phyloP scores from a whole-genome alignment of 2,797 vertebrate species.

The Gorsachius magnificus region DNA sequence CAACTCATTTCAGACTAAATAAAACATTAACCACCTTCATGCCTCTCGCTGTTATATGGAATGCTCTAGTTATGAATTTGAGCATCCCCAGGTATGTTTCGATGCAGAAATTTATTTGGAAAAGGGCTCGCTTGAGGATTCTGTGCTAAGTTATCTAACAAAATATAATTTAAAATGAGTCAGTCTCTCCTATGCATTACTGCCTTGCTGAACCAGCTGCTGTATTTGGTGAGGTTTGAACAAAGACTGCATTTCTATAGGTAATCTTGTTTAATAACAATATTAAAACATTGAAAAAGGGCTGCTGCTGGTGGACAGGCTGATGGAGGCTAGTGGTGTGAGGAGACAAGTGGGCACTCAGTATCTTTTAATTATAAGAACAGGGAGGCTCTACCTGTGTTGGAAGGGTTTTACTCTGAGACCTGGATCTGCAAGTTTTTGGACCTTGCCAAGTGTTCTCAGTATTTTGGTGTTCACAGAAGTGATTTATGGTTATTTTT shows the following conservation, averaged over 20 bases:
- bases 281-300: neutral
- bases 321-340: neutral
- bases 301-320: neutral
- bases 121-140: neutral
- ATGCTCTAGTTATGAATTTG: neutral
- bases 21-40: neutral
- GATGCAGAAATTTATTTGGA: neutral
- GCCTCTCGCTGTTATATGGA: neutral
- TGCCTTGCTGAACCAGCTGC: neutral
- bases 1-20: neutral
- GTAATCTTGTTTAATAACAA: neutral
- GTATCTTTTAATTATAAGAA: neutral
- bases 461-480: neutral
- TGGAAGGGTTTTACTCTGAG: neutral
- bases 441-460: neutral
- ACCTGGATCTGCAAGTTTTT: neutral
- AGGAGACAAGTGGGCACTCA: neutral
- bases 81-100: neutral
- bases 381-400: neutral
- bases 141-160: neutral
- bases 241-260: neutral
- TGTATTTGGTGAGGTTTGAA: neutral
- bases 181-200: neutral
- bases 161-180: neutral
- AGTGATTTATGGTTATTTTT: neutral